Evolutionary conservation across 1,140 invertebrate species (phyloP).

Genomic region (Adoxophyes honmai): DNA sequence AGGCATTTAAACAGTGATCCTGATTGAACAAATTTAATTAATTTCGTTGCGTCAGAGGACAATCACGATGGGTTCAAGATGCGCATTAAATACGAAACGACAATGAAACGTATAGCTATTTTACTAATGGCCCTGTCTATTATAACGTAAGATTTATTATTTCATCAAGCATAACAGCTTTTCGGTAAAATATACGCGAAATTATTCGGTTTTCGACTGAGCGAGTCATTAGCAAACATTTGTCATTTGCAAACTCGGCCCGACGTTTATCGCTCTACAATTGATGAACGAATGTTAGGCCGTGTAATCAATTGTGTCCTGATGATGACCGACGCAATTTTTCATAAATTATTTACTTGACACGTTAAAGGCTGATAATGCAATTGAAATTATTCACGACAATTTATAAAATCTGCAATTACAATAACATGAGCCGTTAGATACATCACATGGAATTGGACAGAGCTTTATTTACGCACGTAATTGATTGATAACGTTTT

Average conservation of each 20-base stretch:
- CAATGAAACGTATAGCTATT: constrained; percentile 23
- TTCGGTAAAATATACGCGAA: constrained; percentile 37
- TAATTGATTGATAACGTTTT: too few relatives aligned
- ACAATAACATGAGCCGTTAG: too few relatives aligned
- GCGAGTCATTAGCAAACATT: constrained; percentile 67
- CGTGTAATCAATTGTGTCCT: constrained; percentile 57
- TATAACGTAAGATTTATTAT: constrained; percentile 30
- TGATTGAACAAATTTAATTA: constrained; percentile 15
- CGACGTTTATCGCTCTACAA: constrained; percentile 66
- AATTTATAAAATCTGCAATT: background rate
- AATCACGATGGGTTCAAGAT: background rate
- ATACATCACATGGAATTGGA: too few relatives aligned
- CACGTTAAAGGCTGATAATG: constrained; percentile 1
- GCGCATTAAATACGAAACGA: background rate
- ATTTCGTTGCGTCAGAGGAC: background rate
- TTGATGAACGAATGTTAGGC: constrained; percentile 62
- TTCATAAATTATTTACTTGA: constrained; percentile 17
- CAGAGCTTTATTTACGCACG: too few relatives aligned
- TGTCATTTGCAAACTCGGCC: constrained; percentile 62
- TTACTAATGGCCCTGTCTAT: constrained; percentile 23
- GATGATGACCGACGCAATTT: constrained; percentile 47
- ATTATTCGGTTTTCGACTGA: constrained; percentile 41
- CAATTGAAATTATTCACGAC: background rate
- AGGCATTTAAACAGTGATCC: constrained; percentile 8
- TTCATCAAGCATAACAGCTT: constrained; percentile 24